phyloP scores from a whole-genome alignment of 37 sponge, comb jelly and placozoan species.

The Beroe ovata region DNA sequence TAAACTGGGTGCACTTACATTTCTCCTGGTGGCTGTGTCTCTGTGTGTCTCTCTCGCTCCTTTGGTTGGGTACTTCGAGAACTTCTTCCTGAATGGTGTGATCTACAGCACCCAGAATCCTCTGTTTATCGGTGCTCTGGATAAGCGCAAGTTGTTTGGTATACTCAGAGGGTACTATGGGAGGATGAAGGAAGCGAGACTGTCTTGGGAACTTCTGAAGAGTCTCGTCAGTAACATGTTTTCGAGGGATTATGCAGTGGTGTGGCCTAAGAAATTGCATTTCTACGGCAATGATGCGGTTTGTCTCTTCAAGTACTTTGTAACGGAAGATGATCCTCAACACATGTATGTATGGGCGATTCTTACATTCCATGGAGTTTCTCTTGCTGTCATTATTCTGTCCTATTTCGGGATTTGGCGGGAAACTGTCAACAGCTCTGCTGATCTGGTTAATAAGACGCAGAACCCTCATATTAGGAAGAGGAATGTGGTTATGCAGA shows the following conservation, averaged over 20 bases:
- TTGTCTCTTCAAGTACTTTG: conserved; percentile 43
- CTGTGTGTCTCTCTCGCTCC: not conserved
- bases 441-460: not conserved
- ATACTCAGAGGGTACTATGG: conserved; percentile 12
- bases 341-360: not conserved
- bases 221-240: not conserved
- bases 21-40: not conserved
- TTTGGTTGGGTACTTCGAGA: not conserved
- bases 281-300: conserved; percentile 36
- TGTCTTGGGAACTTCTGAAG: not conserved
- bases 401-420: not conserved
- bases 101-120: not conserved
- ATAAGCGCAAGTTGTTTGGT: not conserved
- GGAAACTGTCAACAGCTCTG: not conserved
- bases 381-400: not conserved
- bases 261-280: not conserved
- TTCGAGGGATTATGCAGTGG: not conserved
- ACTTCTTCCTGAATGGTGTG: conserved; percentile 28
- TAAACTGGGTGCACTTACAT: not conserved
- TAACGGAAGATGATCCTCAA: conserved; percentile 19
- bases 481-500: not conserved
- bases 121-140: not conserved
- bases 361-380: not conserved
- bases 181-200: not conserved
- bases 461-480: not conserved